Evolutionary conservation across 2,113 vertebrate species (phyloP), one percentile per base, ranked within the genome.

Genomic region (Cyanistes caeruleus): DNA sequence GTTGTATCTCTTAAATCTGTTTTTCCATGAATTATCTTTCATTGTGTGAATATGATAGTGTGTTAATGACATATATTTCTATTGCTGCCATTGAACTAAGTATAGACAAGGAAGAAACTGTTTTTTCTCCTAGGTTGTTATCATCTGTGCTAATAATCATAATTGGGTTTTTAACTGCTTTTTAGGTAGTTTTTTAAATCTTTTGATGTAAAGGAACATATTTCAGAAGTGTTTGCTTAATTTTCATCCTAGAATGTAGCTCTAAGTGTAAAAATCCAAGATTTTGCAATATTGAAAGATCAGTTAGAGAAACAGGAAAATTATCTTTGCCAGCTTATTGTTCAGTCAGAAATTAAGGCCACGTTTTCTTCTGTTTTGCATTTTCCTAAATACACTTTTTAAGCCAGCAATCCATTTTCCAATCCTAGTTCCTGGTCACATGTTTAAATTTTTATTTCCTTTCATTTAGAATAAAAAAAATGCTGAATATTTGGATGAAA

Each of bases 301-400:
- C 24, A 55, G 16, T 92, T 63, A 70, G 33, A 30, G 46, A 92
- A 90, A 76, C 39, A 83, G 55, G 53, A 52, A 59, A 69, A 70
- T 1, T 22, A 10, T 94, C 64, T 86, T 70, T 90, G 76, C 91
- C 96, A 95, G 68, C 19, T 49, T 74, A 93, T 94, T 93, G 86
- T 89, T 92, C 76, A 37, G 72, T 68, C 15, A 53, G 43, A 89
- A 93, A 72, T 87, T 72, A 87, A 65, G 51, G 19, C 59, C 1
- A 7, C 52, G 9, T 81, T 92, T 89, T 73, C 44, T 93, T 41
- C 69, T 94, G 48, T 52, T 89, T 92, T 92, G 63, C 33, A 10
- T 74, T 86, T 93, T 88, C 0, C 0, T 84, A 84, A 92, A 80
- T 59, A 59, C 2, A 16, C 24, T 59, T 92, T 35, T 83, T 76